Base-by-base conservation (phyloP, 2,113 vertebrate species). In the Rallus limicola region DNA sequence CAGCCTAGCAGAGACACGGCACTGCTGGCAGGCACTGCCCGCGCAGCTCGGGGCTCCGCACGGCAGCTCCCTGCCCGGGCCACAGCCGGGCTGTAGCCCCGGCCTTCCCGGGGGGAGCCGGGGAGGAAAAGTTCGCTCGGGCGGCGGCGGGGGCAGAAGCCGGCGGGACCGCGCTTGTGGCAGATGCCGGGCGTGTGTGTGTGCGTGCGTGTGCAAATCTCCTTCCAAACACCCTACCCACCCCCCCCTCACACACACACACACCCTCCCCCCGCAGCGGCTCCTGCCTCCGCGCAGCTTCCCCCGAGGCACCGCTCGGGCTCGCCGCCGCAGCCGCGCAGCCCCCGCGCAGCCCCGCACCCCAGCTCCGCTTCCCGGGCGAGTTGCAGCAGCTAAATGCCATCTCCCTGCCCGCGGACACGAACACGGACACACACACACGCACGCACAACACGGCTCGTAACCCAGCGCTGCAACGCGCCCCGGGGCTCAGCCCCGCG, bases 41-140 rank as follows among this genome's bases (percentile, higher is more conserved):
- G 79, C 5, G 89, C 87, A 71, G 56, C 38, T 21, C 74, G 79
- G 64, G 83, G 89, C 48, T 31, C 44, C 91, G 34, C 70, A 77
- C 42, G 6, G 24, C 48, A 7, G 56, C 40, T 12, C 85, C 13
- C 16, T 4, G 64, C 65, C 48, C 36, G 52, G 40, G 8, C 68
- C 52, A 9, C 13, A 5, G 52, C n/a, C 77, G 50, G 44, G 46
- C 40, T 7, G 10, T 1, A 7, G 34, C 42, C 29, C 34, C 56
- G 52, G 81, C 52, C 59, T 13, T 11, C 52, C 82, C 53, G n/a
- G 40, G 77, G 78, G 64, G 42, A 31, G 31, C 13, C 33, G 56
- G 70, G 55, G 9, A 11, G 82, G 81, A 94, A 97, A 97, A 80
- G 97, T 97, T 97, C 46, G 56, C 84, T 31, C 6, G 38, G 80